Percentiles rank a stretch among this genome's conserved stretches.
These are phyloP conservation scores for Epinephelus cyanopodus DNA, from an alignment of 2,113 vertebrate species.

Conservation along the genomic window DNA sequence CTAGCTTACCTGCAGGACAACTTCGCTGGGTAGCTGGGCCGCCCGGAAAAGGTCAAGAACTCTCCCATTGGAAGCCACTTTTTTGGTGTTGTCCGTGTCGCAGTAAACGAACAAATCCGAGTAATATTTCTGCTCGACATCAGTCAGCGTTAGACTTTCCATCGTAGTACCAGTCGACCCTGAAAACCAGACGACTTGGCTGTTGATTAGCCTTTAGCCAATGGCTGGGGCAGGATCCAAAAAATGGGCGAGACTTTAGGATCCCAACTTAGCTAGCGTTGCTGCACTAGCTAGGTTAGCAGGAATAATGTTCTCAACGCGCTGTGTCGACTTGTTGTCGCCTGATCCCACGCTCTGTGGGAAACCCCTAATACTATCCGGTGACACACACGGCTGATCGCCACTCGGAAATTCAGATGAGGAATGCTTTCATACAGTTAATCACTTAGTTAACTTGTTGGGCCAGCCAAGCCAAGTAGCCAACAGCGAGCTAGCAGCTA, in stretches of 20 bases:
- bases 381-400: not conserved
- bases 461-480: constrained; percentile 68
- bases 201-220: constrained; percentile 70
- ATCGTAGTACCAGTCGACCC: constrained; percentile 79
- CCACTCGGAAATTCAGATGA: not conserved
- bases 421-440: constrained; percentile 46
- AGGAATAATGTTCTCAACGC: constrained; percentile 46
- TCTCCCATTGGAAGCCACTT: constrained; percentile 94
- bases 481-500: constrained; percentile 77
- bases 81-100: constrained; percentile 98
- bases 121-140: constrained; percentile 97
- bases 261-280: constrained; percentile 74
- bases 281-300: constrained; percentile 71
- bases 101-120: constrained; percentile 97
- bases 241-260: constrained; percentile 81
- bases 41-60: constrained; percentile 97
- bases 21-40: constrained; percentile 95
- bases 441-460: constrained; percentile 75
- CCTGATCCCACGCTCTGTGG: constrained; percentile 9
- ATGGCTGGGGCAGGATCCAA: constrained; percentile 69
- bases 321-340: constrained; percentile 37
- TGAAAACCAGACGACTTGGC: constrained; percentile 54
- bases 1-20: constrained; percentile 92
- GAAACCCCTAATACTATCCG: constrained; percentile 1
- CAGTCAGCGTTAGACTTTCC: constrained; percentile 96